These are phyloP conservation scores for Anarhynchus alexandrinus DNA, from an alignment of 2,113 vertebrate genomes.

Conservation along the genomic window DNA sequence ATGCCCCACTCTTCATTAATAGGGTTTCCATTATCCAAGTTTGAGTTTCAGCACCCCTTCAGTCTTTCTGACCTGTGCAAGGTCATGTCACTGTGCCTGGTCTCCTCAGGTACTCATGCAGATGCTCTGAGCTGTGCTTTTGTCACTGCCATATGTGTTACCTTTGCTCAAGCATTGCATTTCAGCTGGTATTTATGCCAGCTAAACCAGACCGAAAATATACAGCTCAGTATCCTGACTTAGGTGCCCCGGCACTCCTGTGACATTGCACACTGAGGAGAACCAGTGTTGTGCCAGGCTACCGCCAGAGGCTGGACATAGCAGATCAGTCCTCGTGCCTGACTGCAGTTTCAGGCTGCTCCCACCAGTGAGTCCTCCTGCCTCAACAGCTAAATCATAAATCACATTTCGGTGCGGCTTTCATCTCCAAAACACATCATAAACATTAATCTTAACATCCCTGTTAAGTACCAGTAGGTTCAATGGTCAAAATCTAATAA, in stretches of 20 bases:
- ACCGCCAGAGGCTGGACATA: not conserved
- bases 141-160: not conserved
- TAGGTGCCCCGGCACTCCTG: not conserved
- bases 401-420: not conserved
- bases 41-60: not conserved
- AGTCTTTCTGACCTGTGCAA: not conserved
- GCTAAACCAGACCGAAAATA: not conserved
- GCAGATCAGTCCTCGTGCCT: not conserved
- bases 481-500: not conserved
- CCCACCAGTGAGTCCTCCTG: not conserved
- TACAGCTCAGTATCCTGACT: not conserved
- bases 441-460: conserved; percentile 11
- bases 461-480: not conserved
- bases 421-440: not conserved
- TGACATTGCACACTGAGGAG: not conserved
- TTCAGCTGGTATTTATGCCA: not conserved
- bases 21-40: not conserved
- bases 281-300: not conserved
- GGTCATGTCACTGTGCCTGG: not conserved
- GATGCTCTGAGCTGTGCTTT: not conserved
- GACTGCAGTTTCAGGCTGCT: not conserved
- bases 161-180: not conserved
- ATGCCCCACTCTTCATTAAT: not conserved
- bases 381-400: not conserved
- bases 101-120: not conserved